phyloP scores from a whole-genome alignment of 2,888 invertebrate genomes.

The Pristionchus fissidentatus region DNA sequence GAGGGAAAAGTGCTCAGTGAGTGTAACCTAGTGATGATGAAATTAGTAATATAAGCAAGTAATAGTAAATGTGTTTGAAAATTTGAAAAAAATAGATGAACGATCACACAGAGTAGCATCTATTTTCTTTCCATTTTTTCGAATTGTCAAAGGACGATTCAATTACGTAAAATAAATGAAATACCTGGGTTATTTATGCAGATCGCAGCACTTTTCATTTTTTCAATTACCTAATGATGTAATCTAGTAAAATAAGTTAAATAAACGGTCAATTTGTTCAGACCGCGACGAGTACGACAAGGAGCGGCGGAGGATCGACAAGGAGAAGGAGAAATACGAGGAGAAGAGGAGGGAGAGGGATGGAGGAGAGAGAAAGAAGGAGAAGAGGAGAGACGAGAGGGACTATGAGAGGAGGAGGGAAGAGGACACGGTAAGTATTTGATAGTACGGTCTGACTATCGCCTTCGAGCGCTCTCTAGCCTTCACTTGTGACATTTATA shows the following conservation, averaged over 20 bases:
- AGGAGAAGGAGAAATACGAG: conserved; percentile 30
- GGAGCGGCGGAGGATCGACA: conserved; percentile 53
- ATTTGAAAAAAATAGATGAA: too few species aligned
- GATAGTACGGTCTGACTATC: too few species aligned
- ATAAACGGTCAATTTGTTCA: too few species aligned
- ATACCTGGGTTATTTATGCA: too few species aligned
- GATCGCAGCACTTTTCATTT: not conserved
- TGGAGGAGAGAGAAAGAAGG: conserved; percentile 26
- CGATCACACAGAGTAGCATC: too few species aligned
- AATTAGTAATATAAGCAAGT: too few species aligned
- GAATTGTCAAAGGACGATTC: not conserved
- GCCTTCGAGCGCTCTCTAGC: too few species aligned
- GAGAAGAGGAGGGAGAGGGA: conserved; percentile 30
- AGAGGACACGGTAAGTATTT: conserved; percentile 6
- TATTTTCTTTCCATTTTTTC: not conserved
- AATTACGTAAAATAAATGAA: not conserved
- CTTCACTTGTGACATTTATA: too few species aligned
- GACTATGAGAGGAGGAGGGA: conserved; percentile 21
- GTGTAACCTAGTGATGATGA: too few species aligned
- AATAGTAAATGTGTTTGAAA: too few species aligned
- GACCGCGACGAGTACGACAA: conserved; percentile 61
- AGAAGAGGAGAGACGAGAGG: conserved; percentile 43
- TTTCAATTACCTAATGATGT: not conserved
- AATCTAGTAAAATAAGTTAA: conserved; percentile 25
- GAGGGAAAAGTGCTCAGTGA: conserved; percentile 64